phyloP scores from a whole-genome alignment of 1,140 invertebrate species.

The Neodiprion virginianus region DNA sequence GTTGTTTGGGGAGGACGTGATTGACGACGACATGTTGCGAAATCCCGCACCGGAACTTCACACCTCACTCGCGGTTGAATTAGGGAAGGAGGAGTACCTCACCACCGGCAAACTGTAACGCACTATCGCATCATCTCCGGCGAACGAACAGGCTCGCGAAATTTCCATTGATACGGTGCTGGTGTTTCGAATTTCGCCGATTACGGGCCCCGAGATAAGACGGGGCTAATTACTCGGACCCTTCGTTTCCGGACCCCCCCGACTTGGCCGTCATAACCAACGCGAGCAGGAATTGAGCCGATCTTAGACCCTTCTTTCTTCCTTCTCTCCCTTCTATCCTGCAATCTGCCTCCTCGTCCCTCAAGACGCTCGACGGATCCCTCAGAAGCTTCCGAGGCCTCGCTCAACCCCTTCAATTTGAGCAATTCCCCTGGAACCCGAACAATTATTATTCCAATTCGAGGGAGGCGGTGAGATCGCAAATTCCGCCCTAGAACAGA shows the following conservation, averaged over 20 bases:
- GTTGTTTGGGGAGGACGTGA: constrained; percentile 9
- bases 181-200: not conserved
- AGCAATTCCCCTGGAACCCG: too few relatives aligned
- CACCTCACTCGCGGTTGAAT: constrained; percentile 16
- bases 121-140: not conserved
- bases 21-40: constrained; percentile 10
- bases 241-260: constrained; percentile 37
- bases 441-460: too few relatives aligned
- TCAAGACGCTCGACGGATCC: too few relatives aligned
- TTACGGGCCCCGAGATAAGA: not conserved
- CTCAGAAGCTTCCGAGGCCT: too few relatives aligned
- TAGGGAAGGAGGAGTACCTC: not conserved
- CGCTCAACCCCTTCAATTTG: too few relatives aligned
- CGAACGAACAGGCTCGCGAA: not conserved
- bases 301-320: too few relatives aligned
- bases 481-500: too few relatives aligned
- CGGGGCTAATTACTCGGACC: constrained; percentile 4
- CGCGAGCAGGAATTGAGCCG: not conserved
- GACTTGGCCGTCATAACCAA: constrained; percentile 54
- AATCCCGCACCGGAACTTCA: constrained; percentile 21
- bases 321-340: too few relatives aligned
- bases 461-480: too few relatives aligned
- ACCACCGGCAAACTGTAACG: not conserved
- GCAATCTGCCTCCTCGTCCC: too few relatives aligned
- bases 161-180: not conserved